phyloP scores from a whole-genome alignment of 1,140 invertebrate genomes.

The Maconellicoccus hirsutus region DNA sequence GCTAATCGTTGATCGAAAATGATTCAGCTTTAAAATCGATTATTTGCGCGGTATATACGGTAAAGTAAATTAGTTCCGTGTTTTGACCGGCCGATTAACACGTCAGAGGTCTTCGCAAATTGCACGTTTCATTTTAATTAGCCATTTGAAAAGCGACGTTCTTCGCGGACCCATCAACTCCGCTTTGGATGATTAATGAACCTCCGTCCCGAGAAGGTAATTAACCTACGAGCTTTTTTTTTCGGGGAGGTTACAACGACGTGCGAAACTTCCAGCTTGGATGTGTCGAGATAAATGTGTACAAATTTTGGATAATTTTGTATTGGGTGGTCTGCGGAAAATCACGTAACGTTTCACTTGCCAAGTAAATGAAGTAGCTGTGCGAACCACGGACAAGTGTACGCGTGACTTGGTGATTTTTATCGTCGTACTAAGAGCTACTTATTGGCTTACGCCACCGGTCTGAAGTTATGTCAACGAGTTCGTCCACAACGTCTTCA shows the following conservation, averaged over 20 bases:
- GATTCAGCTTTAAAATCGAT: background rate
- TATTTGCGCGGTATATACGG: background rate
- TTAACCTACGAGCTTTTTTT: no score
- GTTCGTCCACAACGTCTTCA: background rate
- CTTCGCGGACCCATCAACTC: background rate
- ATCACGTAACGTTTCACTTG: background rate
- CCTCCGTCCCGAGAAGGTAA: no score
- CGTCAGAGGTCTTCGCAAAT: background rate
- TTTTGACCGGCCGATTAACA: slow-evolving; percentile 8
- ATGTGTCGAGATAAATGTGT: no score
- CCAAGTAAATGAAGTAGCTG: background rate
- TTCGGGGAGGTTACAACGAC: no score
- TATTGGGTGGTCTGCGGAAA: background rate
- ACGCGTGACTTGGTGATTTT: slow-evolving; percentile 1
- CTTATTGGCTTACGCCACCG: background rate
- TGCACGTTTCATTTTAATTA: background rate
- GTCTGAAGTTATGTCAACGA: background rate
- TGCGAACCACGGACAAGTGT: slow-evolving; percentile 1
- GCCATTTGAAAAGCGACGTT: background rate
- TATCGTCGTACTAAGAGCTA: background rate
- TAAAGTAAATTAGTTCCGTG: background rate
- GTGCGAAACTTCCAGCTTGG: no score
- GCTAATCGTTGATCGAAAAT: background rate
- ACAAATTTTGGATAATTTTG: no score
- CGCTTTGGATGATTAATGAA: background rate